A percentile compares a stretch with the other conserved stretches of the same genome.
Conservation (phyloP, 2,113 vertebrate genomes). For the Atlantisia rogersi region DNA sequence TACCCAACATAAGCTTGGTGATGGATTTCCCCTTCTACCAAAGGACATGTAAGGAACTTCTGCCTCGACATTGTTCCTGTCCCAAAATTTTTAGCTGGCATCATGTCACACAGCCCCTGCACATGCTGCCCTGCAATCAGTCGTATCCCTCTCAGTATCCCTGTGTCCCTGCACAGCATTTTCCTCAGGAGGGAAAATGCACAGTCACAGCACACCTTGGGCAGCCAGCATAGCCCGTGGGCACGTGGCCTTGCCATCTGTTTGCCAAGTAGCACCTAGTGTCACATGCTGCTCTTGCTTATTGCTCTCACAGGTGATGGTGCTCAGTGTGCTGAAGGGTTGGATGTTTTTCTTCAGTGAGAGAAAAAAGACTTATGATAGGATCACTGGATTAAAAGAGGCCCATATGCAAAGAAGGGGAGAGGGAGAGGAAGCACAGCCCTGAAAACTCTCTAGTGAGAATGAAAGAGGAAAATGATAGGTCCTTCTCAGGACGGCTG, state of each 20-base stretch:
- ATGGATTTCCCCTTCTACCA: not conserved
- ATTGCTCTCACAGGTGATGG: not conserved
- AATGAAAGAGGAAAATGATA: not conserved
- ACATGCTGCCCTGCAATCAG: not conserved
- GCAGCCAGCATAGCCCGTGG: rapidly evolving
- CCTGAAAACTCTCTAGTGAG: not conserved
- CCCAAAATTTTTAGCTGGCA: not conserved
- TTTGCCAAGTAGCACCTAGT: not conserved
- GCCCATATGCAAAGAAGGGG: not conserved
- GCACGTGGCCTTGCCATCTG: not conserved
- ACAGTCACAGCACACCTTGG: not conserved
- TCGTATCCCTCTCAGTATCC: not conserved
- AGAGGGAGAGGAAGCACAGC: not conserved
- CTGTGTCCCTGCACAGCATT: not conserved
- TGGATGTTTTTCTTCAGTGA: not conserved
- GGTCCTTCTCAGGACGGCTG: not conserved
- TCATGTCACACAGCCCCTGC: not conserved
- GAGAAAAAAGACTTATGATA: not conserved
- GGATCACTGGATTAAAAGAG: not conserved
- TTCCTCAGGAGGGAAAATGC: not conserved
- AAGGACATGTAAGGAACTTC: not conserved
- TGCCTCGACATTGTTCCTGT: not conserved
- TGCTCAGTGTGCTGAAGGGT: not conserved
- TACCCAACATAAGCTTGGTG: not conserved
- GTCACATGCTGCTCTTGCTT: not conserved